Base-by-base conservation (phyloP, 2,888 invertebrate genomes). In the Dolichopus griseipennis region DNA sequence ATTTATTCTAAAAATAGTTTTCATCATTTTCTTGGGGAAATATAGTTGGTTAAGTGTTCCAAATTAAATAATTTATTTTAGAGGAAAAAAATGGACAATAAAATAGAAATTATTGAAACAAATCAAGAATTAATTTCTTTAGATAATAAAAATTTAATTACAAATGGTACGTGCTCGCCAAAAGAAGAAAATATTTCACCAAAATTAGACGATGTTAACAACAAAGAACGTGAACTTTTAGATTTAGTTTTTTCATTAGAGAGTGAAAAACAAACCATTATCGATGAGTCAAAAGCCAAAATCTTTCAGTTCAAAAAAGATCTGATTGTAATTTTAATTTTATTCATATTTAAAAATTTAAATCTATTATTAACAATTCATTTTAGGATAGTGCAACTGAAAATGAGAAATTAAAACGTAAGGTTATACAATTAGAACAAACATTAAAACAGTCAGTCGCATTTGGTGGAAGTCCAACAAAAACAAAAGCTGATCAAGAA, bases 201-300 rank as follows among this genome's bases (percentile, higher is more conserved):
- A 52, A 15, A 52, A n/a, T 27, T 15, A 52, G 7, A 52, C 22
- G 65, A 65, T 68, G 27, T 61, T 33, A 68, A 41, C 61, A 69
- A 68, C 33, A 73, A 72, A 67, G 74, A 78, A 64, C 77, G 76
- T 68, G 80, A 81, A 63, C 74, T 81, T 64, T 75, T 81, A 34
- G 81, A 81, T 69, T 77, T 80, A 73, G 78, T 81, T 1, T 80
- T 80, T 70, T 73, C 75, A 64, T 74, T 81, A 71, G 81, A 81
- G 74, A 79, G 80, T 71, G 81, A 81, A 69, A 81, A 81, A 69
- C 78, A 80, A 64, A 75, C 77, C 61, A 70, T 81, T 68, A 72
- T 81, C 65, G 81, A 81, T 70, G 80, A 79, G 71, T 78, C 80
- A 21, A 78, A 79, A 65, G 75, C 75, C 71, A 73, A 78, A 71